phyloP scores from a whole-genome alignment of 2,113 vertebrate species.

The Tachysurus vachellii region DNA sequence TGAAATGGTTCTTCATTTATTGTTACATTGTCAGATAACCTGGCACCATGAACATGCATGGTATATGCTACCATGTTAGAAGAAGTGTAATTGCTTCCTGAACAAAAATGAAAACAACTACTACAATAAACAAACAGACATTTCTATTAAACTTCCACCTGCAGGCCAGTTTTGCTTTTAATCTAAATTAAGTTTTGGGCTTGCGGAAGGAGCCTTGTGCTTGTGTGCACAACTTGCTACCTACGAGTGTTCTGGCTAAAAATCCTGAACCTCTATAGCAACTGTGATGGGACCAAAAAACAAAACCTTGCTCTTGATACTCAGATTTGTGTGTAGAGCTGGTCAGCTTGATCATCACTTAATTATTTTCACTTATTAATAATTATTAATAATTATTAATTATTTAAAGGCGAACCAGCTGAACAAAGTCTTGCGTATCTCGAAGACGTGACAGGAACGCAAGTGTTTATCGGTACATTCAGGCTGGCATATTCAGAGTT shows the following conservation, averaged over 20 bases:
- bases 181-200: neutral
- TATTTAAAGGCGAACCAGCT: too few relatives aligned
- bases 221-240: neutral
- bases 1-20: neutral
- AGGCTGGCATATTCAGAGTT: neutral
- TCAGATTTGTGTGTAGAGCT: neutral
- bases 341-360: neutral
- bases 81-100: neutral
- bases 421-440: neutral
- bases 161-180: neutral
- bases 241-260: neutral
- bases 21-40: neutral
- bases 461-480: neutral
- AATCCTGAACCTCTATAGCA: neutral
- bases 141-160: neutral
- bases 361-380: neutral
- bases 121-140: neutral
- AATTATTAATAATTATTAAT: too few relatives aligned
- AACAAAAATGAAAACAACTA: neutral
- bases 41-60: neutral
- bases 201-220: neutral
- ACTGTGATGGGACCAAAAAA: too few relatives aligned
- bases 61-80: neutral
- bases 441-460: neutral
- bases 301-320: neutral